A percentile compares a stretch with the other conserved stretches of the same genome.
These are phyloP conservation scores for Ephydatia muelleri DNA, from an alignment of 37 sponge, comb jelly and placozoan genomes.

Conservation along the genomic window DNA sequence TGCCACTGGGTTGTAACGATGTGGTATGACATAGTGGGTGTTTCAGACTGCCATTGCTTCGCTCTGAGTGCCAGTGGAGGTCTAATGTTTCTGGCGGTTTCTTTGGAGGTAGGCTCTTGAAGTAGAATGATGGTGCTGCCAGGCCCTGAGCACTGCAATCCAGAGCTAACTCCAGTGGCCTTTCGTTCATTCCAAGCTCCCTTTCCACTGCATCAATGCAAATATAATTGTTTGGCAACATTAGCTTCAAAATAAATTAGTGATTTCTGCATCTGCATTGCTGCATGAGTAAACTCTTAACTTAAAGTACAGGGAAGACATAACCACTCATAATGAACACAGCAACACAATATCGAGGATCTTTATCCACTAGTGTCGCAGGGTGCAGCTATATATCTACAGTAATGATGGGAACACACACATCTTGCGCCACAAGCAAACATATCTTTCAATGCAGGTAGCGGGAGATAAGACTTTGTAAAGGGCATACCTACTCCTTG, in stretches of 20 bases:
- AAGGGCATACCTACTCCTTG: slow-evolving; percentile 37
- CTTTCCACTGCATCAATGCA: slow-evolving; percentile 49
- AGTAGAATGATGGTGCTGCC: slow-evolving; percentile 40
- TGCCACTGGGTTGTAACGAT: neutral
- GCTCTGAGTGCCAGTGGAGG: neutral
- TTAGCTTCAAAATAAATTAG: too few relatives aligned
- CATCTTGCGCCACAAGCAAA: too few relatives aligned
- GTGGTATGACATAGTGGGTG: slow-evolving; percentile 16
- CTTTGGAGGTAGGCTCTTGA: slow-evolving; percentile 25
- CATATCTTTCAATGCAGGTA: too few relatives aligned
- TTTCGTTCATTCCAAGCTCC: slow-evolving; percentile 49
- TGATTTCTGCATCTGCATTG: too few relatives aligned
- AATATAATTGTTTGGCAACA: too few relatives aligned
- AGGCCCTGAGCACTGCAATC: slow-evolving; percentile 49
- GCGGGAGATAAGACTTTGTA: too few relatives aligned
- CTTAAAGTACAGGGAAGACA: neutral
- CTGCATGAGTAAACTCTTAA: too few relatives aligned
- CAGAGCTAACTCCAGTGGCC: slow-evolving; percentile 60
- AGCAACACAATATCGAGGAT: neutral
- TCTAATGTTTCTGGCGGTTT: neutral
- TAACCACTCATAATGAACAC: neutral
- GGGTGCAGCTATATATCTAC: neutral
- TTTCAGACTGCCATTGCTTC: neutral
- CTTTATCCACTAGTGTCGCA: too few relatives aligned
- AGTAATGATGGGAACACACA: neutral